Percentiles rank a stretch among this genome's conserved stretches.
Conservation (phyloP, 1,140 invertebrate species). For the Phymastichus coffea region DNA sequence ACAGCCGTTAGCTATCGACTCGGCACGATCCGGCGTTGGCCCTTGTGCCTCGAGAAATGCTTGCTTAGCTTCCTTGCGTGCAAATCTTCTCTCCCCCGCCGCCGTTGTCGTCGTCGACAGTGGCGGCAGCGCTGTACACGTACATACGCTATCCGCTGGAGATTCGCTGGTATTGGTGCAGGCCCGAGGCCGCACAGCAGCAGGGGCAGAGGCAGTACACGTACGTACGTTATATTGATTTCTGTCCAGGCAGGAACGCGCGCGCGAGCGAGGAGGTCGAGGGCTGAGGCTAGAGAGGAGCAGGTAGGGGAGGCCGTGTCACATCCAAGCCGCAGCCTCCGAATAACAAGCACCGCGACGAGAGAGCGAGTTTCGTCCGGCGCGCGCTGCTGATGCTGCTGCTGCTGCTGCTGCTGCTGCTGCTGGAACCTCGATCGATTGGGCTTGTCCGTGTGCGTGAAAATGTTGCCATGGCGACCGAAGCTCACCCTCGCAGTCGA, state of each 20-base stretch:
- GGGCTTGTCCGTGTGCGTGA: constrained; percentile 50
- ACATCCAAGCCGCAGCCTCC: constrained; percentile 54
- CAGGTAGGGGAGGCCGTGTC: constrained; percentile 54
- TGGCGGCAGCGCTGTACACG: constrained; percentile 31
- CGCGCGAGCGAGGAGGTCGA: not conserved
- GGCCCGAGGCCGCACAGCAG: constrained; percentile 45
- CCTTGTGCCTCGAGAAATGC: constrained; percentile 51
- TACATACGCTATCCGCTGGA: constrained; percentile 29
- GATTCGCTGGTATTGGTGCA: constrained; percentile 51
- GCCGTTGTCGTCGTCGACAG: constrained; percentile 23
- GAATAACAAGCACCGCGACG: constrained; percentile 53
- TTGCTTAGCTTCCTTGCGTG: constrained; percentile 50
- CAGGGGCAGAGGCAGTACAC: constrained; percentile 21
- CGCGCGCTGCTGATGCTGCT: constrained; percentile 23
- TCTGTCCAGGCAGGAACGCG: constrained; percentile 53
- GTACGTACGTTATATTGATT: constrained; percentile 57
- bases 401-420: constrained; percentile 39
- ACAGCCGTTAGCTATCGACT: constrained; percentile 48
- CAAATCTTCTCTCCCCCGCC: constrained; percentile 16
- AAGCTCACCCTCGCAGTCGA: constrained; percentile 34
- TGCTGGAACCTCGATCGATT: constrained; percentile 58
- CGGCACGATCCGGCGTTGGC: constrained; percentile 51
- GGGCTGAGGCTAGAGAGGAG: constrained; percentile 46
- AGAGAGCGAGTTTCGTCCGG: constrained; percentile 57
- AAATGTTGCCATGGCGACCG: constrained; percentile 50